phyloP scores from a whole-genome alignment of 2,888 invertebrate genomes.

The Chorisops tibialis region DNA sequence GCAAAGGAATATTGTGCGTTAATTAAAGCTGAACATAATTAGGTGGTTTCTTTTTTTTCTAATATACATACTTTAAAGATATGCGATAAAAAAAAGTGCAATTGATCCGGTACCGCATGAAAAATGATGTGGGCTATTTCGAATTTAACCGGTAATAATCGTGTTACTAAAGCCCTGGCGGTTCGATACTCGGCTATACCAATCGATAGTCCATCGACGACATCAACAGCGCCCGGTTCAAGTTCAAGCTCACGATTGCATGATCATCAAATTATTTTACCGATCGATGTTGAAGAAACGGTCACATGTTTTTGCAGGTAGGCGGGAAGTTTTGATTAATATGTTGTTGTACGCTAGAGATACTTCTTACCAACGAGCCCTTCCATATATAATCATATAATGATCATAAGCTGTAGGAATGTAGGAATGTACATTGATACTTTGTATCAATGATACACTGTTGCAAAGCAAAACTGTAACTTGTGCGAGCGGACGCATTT shows the following conservation, averaged over 20 bases:
- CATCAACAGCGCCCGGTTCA: constrained; percentile 34
- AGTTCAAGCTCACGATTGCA: constrained; percentile 23
- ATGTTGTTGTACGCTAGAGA: too few species aligned
- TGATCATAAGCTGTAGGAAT: too few species aligned
- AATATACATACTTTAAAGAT: not conserved
- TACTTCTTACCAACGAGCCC: too few species aligned
- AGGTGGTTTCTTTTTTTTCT: constrained; percentile 8
- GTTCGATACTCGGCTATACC: constrained; percentile 51
- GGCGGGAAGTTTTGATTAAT: constrained; percentile 37
- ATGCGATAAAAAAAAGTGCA: not conserved
- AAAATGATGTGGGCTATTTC: constrained; percentile 52
- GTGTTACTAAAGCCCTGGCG: constrained; percentile 50
- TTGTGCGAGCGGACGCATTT: too few species aligned
- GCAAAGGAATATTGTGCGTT: too few species aligned
- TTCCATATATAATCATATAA: too few species aligned
- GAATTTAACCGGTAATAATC: constrained; percentile 51
- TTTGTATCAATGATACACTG: too few species aligned
- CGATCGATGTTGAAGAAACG: constrained; percentile 66
- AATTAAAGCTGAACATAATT: not conserved
- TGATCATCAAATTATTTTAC: constrained; percentile 52
- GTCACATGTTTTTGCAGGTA: constrained; percentile 82
- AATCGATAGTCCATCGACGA: constrained; percentile 39
- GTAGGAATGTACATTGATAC: too few species aligned
- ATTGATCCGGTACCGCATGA: not conserved
- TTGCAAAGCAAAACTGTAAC: too few species aligned